Conservation (phyloP, 92 coral and sea anemone genomes). For the Heliopora coerulea region DNA sequence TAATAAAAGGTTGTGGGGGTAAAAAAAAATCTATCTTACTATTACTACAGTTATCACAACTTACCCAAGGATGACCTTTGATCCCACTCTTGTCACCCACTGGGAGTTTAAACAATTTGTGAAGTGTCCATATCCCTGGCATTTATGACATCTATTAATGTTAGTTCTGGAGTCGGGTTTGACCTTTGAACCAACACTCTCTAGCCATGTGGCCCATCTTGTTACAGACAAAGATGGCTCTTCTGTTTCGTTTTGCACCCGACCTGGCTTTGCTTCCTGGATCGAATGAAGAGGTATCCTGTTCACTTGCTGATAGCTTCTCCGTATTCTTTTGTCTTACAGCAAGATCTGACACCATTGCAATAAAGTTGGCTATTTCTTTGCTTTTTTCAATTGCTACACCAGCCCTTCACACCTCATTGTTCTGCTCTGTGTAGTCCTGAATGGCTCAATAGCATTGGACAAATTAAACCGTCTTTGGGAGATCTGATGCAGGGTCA, state of each 20-base stretch:
- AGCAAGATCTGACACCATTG: too few relatives aligned
- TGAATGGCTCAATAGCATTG: conserved; percentile 44
- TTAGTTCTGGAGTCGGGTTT: background rate
- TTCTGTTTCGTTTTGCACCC: background rate
- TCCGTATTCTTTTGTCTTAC: too few relatives aligned
- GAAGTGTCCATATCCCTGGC: conserved; percentile 50
- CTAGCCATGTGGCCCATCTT: conserved; percentile 18
- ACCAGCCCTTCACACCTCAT: too few relatives aligned
- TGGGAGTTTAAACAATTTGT: conserved; percentile 46
- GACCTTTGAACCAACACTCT: background rate
- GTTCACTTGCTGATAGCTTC: too few relatives aligned
- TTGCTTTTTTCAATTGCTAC: too few relatives aligned
- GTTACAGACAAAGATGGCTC: conserved; percentile 9
- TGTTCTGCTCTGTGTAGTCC: conserved; percentile 10
- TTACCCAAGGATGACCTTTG: conserved; percentile 24
- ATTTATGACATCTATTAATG: conserved; percentile 1
- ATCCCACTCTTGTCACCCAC: conserved; percentile 40
- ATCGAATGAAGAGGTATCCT: too few relatives aligned
- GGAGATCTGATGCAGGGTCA: conserved; percentile 50
- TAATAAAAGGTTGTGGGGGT: conserved; percentile 47
- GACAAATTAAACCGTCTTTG: conserved; percentile 40
- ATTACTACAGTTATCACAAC: background rate
- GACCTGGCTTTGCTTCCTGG: too few relatives aligned
- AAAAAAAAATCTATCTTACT: conserved; percentile 16
- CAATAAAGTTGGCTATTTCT: too few relatives aligned